Conservation (phyloP, 1,140 invertebrate species). For the Aphelenchoides fujianensis region DNA sequence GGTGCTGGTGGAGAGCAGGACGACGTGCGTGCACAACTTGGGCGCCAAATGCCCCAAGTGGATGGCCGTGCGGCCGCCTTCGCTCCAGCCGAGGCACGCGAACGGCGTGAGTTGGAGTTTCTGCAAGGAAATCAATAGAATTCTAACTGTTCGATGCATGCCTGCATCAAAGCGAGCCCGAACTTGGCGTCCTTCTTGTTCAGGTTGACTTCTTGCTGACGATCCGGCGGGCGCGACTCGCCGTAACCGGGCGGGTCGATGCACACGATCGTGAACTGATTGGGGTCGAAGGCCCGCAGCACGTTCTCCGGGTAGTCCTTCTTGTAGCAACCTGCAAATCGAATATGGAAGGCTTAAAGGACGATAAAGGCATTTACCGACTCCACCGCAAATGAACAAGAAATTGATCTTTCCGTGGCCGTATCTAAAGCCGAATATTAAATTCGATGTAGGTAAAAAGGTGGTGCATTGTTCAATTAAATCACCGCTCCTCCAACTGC, state of each 20-base stretch:
- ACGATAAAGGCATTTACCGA: constrained; percentile 38
- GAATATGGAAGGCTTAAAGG: constrained; percentile 15
- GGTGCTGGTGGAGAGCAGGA: constrained; percentile 56
- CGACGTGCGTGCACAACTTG: constrained; percentile 39
- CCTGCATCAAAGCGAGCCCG: constrained; percentile 53
- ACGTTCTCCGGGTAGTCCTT: constrained; percentile 57
- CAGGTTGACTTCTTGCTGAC: constrained; percentile 56
- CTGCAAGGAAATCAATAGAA: too few relatives aligned
- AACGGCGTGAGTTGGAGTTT: constrained; percentile 51
- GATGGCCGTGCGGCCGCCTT: constrained; percentile 59
- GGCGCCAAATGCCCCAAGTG: constrained; percentile 54
- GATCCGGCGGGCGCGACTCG: constrained; percentile 56
- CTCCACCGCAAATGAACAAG: constrained; percentile 59
- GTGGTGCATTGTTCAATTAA: too few relatives aligned
- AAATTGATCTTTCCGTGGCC: constrained; percentile 55
- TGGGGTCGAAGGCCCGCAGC: constrained; percentile 52
- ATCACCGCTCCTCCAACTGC: too few relatives aligned
- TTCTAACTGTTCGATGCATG: too few relatives aligned
- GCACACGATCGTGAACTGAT: constrained; percentile 51
- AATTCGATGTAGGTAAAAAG: background rate
- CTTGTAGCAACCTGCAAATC: constrained; percentile 61
- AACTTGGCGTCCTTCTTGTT: constrained; percentile 57
- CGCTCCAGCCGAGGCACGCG: constrained; percentile 56
- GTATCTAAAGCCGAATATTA: constrained; percentile 36
- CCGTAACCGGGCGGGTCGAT: constrained; percentile 61